phyloP scores from a whole-genome alignment of 2,113 vertebrate genomes.

The Bungarus multicinctus region DNA sequence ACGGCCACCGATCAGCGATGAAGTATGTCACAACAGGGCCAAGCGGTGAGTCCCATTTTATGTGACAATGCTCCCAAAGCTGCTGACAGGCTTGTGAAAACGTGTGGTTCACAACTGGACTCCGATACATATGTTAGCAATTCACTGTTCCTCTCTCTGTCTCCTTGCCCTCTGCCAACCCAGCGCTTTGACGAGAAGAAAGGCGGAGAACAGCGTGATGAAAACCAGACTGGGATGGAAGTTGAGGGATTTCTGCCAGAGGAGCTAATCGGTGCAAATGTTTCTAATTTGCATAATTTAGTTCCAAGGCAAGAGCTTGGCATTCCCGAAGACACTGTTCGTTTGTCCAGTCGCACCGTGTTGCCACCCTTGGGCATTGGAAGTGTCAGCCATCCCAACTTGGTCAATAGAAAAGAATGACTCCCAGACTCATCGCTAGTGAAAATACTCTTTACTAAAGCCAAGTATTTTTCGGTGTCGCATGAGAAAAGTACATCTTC shows the following conservation, averaged over 20 bases:
- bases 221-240: constrained; percentile 9
- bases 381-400: neutral
- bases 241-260: neutral
- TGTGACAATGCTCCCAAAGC: neutral
- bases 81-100: neutral
- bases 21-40: neutral
- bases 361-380: neutral
- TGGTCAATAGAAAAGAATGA: neutral
- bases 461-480: neutral
- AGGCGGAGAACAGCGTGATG: neutral
- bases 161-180: constrained; percentile 7
- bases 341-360: neutral
- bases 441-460: neutral
- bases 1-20: neutral
- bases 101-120: neutral
- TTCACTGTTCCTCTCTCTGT: neutral
- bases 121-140: constrained; percentile 1
- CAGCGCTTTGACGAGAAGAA: neutral
- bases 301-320: neutral
- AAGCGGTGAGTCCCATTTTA: neutral
- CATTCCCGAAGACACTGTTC: neutral
- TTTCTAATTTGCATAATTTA: constrained; percentile 5
- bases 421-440: neutral
- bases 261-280: neutral
- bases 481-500: neutral